Conservation (phyloP, 2,888 invertebrate genomes). For the Argynnis bischoffii region DNA sequence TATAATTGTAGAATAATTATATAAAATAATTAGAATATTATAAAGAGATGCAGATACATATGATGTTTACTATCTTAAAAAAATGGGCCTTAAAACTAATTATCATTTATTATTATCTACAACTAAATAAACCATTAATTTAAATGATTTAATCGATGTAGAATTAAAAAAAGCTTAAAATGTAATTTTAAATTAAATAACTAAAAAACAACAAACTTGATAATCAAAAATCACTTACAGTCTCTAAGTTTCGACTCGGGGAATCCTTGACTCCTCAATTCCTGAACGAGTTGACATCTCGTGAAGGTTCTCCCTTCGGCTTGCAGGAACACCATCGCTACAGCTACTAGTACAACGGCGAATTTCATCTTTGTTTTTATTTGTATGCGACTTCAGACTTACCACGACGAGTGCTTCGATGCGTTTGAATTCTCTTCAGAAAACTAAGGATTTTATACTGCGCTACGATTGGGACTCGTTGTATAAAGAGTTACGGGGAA, state of each 20-base stretch:
- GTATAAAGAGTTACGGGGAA: no score
- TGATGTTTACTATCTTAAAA: no score
- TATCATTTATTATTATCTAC: no score
- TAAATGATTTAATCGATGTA: no score
- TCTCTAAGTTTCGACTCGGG: constrained; percentile 56
- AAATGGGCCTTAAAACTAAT: no score
- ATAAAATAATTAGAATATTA: no score
- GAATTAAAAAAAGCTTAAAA: not conserved
- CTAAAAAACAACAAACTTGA: constrained; percentile 16
- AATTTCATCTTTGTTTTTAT: constrained; percentile 36
- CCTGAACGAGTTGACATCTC: constrained; percentile 54
- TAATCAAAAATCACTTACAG: constrained; percentile 49
- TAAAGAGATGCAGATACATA: no score
- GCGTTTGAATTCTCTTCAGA: no score
- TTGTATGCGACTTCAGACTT: not conserved
- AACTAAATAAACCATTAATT: no score
- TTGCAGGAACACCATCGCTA: constrained; percentile 34
- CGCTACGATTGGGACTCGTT: no score
- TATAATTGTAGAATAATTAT: constrained; percentile 2
- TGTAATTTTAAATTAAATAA: no score
- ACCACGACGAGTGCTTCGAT: not conserved
- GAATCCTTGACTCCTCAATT: constrained; percentile 57
- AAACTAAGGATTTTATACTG: no score
- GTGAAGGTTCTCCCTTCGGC: constrained; percentile 50
- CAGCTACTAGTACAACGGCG: constrained; percentile 25